These are phyloP conservation scores for Poecile atricapillus DNA, from an alignment of 2,113 vertebrate genomes.

Conservation along the genomic window DNA sequence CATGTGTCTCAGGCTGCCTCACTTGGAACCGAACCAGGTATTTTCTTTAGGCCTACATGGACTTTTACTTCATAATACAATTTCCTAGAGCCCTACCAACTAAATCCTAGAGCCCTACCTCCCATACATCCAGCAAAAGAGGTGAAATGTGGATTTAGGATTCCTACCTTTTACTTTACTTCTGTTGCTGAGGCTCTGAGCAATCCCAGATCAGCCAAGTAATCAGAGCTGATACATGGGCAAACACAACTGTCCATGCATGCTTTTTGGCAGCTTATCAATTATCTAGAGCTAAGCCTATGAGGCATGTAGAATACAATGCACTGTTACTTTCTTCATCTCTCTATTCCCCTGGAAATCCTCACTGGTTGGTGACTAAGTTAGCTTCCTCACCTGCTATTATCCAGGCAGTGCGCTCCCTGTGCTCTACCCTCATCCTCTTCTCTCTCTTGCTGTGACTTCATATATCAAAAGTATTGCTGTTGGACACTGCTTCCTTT, in stretches of 20 bases:
- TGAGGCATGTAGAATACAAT: not conserved
- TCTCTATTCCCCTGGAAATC: not conserved
- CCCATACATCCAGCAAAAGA: not conserved
- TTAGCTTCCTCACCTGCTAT: not conserved
- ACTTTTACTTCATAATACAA: not conserved
- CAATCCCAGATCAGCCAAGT: not conserved
- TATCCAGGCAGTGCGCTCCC: accelerated
- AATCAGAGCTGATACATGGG: not conserved
- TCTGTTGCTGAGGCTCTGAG: not conserved
- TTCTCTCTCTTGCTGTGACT: not conserved
- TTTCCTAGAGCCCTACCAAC: not conserved
- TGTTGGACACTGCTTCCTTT: not conserved
- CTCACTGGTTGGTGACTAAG: not conserved
- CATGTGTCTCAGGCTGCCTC: not conserved
- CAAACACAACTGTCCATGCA: not conserved
- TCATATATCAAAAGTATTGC: not conserved
- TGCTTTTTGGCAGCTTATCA: not conserved
- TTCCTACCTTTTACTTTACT: not conserved
- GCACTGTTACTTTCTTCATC: not conserved
- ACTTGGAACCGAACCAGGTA: not conserved
- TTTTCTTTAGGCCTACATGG: not conserved
- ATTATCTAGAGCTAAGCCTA: not conserved
- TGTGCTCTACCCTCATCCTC: not conserved
- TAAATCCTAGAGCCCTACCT: not conserved
- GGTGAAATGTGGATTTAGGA: not conserved